Conservation (phyloP, 1,140 invertebrate species). For the Spodoptera frugiperda region DNA sequence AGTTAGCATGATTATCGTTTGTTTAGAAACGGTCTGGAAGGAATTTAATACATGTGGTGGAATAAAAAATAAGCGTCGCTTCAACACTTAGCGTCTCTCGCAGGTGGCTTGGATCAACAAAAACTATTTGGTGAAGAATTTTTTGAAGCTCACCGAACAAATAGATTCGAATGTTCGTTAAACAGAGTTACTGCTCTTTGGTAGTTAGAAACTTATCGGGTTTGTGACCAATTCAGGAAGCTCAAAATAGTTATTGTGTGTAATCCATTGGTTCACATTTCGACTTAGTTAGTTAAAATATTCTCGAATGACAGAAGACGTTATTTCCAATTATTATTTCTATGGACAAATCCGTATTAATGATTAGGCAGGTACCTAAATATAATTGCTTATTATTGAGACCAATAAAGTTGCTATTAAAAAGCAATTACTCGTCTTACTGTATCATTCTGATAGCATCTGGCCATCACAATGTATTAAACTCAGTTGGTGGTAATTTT, state of each 20-base stretch:
- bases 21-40: conserved; percentile 19
- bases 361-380: background rate
- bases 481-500: conserved; percentile 31
- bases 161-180: conserved; percentile 7
- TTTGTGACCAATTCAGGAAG: background rate
- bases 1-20: conserved; percentile 2
- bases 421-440: conserved; percentile 34
- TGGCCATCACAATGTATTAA: conserved; percentile 32
- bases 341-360: background rate
- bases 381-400: background rate
- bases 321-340: background rate
- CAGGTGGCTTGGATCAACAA: conserved; percentile 61
- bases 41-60: conserved; percentile 31
- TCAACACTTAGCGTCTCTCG: conserved; percentile 41
- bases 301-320: no score
- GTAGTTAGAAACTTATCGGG: background rate
- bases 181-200: background rate
- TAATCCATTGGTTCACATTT: no score
- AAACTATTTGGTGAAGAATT: conserved; percentile 50
- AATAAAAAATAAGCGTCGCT: conserved; percentile 35
- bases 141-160: background rate
- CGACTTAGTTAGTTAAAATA: no score
- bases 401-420: conserved; percentile 34
- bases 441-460: conserved; percentile 23
- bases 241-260: no score